Evolutionary conservation across 2,888 invertebrate genomes (phyloP).

Genomic region (Thysanoteuthis rhombus): DNA sequence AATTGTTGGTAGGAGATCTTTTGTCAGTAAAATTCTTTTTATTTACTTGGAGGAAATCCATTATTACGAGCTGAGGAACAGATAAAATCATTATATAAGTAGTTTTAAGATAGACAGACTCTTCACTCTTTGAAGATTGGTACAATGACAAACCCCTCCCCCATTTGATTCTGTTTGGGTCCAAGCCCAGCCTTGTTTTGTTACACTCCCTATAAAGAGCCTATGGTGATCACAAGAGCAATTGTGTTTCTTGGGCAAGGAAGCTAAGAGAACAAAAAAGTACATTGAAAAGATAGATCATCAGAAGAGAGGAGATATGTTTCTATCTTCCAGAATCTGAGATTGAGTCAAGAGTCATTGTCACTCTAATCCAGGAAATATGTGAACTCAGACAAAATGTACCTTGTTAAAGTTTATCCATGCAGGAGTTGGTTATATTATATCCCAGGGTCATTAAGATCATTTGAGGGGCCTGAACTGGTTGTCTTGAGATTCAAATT

Average conservation of each 20-base stretch:
- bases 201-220: neutral
- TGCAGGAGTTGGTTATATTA: neutral
- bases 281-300: neutral
- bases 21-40: too few species aligned
- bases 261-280: too few species aligned
- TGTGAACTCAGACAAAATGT: neutral
- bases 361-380: neutral
- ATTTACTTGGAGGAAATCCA: too few species aligned
- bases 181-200: neutral
- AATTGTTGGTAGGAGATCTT: too few species aligned
- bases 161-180: too few species aligned
- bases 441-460: neutral
- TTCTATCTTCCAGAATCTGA: neutral
- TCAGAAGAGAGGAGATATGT: neutral
- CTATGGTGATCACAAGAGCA: neutral
- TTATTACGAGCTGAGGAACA: too few species aligned
- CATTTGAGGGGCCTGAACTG: neutral
- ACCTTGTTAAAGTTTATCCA: neutral
- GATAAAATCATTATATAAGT: too few species aligned
- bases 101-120: too few species aligned
- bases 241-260: neutral
- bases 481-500: neutral
- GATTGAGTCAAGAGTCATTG: neutral
- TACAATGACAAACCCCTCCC: too few species aligned
- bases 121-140: too few species aligned